phyloP scores from a whole-genome alignment of 2,797 vertebrate genomes.

The Phoxinus dragarum region DNA sequence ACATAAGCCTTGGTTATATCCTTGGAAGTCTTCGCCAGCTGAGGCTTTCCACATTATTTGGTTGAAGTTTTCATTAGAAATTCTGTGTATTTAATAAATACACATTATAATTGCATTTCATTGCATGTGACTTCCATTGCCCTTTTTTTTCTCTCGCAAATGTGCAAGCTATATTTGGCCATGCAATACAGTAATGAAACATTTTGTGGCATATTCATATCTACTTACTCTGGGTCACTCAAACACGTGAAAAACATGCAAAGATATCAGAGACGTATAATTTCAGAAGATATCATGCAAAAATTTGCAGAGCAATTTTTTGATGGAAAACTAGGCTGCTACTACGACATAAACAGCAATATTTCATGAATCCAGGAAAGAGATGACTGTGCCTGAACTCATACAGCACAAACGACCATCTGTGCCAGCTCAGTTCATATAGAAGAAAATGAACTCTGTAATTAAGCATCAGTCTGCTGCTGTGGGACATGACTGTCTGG shows the following conservation, averaged over 20 bases:
- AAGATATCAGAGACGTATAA: neutral
- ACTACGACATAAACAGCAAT: neutral
- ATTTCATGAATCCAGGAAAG: constrained; percentile 1
- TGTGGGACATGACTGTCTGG: neutral
- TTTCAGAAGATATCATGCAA: neutral
- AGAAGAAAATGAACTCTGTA: constrained; percentile 50
- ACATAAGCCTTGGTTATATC: neutral
- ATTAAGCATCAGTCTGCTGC: constrained; percentile 22
- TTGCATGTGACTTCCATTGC: neutral
- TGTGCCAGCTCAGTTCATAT: constrained; percentile 19
- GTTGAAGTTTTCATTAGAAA: neutral
- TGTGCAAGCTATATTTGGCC: neutral
- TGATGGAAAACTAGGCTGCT: neutral
- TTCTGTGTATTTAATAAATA: neutral
- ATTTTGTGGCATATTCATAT: neutral
- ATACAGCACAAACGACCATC: neutral
- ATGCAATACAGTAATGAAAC: neutral
- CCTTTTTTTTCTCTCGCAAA: neutral
- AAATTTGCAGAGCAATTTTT: neutral
- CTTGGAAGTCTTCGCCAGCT: constrained; percentile 2
- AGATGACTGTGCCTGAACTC: neutral
- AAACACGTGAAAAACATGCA: neutral
- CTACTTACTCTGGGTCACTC: neutral
- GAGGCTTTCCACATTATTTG: neutral
- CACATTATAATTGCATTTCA: neutral